Evolutionary conservation across 53 echinoderm and acorn worm species (phyloP).

Genomic region (Paelopatides confundens): DNA sequence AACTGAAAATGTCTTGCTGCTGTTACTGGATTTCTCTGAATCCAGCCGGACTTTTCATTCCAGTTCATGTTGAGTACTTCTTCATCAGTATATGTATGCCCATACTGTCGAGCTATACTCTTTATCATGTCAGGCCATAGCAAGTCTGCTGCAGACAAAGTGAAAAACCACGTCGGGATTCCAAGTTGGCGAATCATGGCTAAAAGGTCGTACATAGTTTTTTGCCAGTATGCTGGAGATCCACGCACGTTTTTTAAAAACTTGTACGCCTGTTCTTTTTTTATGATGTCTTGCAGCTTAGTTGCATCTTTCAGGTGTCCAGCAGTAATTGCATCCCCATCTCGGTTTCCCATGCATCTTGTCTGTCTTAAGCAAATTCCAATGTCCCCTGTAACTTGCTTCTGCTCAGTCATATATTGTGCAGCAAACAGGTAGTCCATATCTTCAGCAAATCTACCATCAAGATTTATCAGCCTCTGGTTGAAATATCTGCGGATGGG

Average conservation of each 20-base stretch:
- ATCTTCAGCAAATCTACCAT: constrained; percentile 74
- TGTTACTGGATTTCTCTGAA: constrained; percentile 49
- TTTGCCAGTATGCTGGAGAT: constrained; percentile 72
- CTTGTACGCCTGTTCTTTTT: constrained; percentile 55
- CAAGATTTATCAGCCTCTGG: constrained; percentile 65
- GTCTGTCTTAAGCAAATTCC: too few species aligned
- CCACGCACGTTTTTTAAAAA: constrained; percentile 73
- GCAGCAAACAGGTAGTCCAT: constrained; percentile 81
- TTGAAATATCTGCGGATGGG: constrained; percentile 81
- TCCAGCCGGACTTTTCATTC: constrained; percentile 47
- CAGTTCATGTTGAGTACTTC: constrained; percentile 29
- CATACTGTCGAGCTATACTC: too few species aligned
- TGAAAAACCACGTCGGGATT: constrained; percentile 67
- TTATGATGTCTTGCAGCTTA: constrained; percentile 52
- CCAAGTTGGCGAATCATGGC: constrained; percentile 75
- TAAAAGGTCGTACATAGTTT: constrained; percentile 65
- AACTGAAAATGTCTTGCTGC: constrained; percentile 62
- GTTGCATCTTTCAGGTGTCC: constrained; percentile 51
- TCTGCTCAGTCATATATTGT: constrained; percentile 74
- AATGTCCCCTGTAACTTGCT: constrained; percentile 77
- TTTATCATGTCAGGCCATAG: too few species aligned
- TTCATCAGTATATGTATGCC: too few species aligned
- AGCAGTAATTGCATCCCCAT: constrained; percentile 39
- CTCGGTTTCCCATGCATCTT: constrained; percentile 59
- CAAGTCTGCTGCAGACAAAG: constrained; percentile 67